These are phyloP conservation scores for Ursus arctos DNA, from an alignment of 2,113 vertebrate species.

Conservation along the genomic window DNA sequence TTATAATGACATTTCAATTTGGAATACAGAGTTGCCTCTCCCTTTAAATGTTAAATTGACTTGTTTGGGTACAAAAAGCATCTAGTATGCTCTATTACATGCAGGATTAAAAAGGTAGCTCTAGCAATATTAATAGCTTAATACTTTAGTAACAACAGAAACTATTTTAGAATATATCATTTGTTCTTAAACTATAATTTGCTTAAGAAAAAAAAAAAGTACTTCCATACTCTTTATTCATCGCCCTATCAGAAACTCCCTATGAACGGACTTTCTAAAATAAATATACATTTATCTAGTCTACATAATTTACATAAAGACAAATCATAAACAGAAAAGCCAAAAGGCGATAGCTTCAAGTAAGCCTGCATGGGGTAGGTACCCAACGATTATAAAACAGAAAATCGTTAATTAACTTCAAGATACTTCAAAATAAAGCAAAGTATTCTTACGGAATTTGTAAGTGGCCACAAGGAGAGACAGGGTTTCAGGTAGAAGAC, in stretches of 20 bases:
- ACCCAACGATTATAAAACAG: constrained; percentile 30
- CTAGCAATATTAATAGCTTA: constrained; percentile 62
- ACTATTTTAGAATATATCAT: constrained; percentile 63
- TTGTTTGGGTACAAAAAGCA: constrained; percentile 72
- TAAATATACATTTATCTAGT: constrained; percentile 56
- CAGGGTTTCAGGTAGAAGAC: neutral
- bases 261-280: constrained; percentile 65
- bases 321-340: constrained; percentile 58
- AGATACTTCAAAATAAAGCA: constrained; percentile 39
- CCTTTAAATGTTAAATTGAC: constrained; percentile 74
- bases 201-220: constrained; percentile 34
- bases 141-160: constrained; percentile 68
- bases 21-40: constrained; percentile 70
- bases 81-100: constrained; percentile 56
- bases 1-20: constrained; percentile 80
- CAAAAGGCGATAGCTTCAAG: constrained; percentile 51
- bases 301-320: constrained; percentile 64
- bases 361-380: neutral
- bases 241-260: constrained; percentile 54
- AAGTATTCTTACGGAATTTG: constrained; percentile 37
- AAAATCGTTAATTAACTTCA: constrained; percentile 66
- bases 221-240: constrained; percentile 63
- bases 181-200: constrained; percentile 68
- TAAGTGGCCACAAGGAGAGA: neutral
- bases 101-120: constrained; percentile 72